Percentiles rank a stretch among this genome's conserved stretches.
These are phyloP conservation scores for Campylorhamphus procurvoides DNA, from an alignment of 2,113 vertebrate genomes.

Conservation along the genomic window DNA sequence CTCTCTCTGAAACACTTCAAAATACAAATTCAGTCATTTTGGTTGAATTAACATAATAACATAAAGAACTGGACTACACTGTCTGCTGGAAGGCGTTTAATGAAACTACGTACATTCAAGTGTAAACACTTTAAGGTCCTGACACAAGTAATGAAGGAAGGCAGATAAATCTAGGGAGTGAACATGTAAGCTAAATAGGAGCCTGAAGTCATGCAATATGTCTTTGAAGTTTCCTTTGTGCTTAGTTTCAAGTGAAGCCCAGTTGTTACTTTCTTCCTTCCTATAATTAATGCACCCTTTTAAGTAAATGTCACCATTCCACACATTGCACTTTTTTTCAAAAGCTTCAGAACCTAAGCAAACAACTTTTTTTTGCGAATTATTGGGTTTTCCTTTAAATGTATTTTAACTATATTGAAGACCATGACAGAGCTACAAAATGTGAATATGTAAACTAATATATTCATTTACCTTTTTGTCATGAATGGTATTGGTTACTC, in stretches of 20 bases:
- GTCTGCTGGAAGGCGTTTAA: not conserved
- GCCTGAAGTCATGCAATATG: not conserved
- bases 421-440: not conserved
- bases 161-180: not conserved
- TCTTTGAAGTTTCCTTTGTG: not conserved
- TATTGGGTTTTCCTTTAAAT: not conserved
- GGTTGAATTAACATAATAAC: not conserved
- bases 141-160: not conserved
- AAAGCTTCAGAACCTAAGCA: not conserved
- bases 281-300: conserved; percentile 2
- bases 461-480: not conserved
- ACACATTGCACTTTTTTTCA: not conserved
- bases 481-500: not conserved
- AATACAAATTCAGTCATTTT: not conserved
- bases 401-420: not conserved
- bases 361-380: not conserved
- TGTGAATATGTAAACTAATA: not conserved
- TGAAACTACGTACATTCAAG: not conserved
- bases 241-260: not conserved
- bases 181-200: not conserved
- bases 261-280: conserved; percentile 10
- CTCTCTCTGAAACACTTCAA: not conserved
- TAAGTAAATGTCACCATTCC: not conserved
- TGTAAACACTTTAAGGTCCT: not conserved
- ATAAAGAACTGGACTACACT: not conserved